phyloP scores from a whole-genome alignment of 2,888 invertebrate genomes.

The Galerucella nymphaeae region DNA sequence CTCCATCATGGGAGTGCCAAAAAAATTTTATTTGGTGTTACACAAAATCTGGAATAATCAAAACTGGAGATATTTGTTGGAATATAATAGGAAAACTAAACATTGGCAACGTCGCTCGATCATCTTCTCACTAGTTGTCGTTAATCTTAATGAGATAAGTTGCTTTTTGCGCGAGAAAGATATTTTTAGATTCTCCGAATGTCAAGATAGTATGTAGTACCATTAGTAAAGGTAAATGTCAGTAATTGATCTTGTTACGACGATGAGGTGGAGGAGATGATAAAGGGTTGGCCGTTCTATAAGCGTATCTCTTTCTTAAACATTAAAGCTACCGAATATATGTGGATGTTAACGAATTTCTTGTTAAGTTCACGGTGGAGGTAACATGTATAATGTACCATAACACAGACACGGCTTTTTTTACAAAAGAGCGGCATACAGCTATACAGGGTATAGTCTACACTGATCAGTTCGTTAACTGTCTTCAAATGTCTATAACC shows the following conservation, averaged over 20 bases:
- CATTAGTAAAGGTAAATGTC: slow-evolving; percentile 42
- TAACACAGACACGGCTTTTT: neutral
- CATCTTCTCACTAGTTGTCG: neutral
- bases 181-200: slow-evolving; percentile 42
- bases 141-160: slow-evolving; percentile 8
- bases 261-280: slow-evolving; percentile 19
- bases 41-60: too few species aligned
- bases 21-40: too few species aligned
- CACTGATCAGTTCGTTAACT: too few species aligned
- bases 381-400: neutral
- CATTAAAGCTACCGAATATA: slow-evolving; percentile 1
- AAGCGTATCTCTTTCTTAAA: slow-evolving; percentile 10
- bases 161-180: slow-evolving; percentile 46
- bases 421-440: neutral
- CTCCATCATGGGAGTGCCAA: too few species aligned
- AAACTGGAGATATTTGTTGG: too few species aligned
- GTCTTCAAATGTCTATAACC: too few species aligned
- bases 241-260: slow-evolving; percentile 35
- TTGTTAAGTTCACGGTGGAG: neutral
- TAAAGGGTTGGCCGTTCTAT: slow-evolving; percentile 5
- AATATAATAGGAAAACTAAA: too few species aligned
- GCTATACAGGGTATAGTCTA: neutral
- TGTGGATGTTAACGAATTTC: neutral
- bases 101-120: neutral
- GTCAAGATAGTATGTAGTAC: slow-evolving; percentile 34